Conservation (phyloP, 2,113 vertebrate species). For the Tenebrosternarchus preto region DNA sequence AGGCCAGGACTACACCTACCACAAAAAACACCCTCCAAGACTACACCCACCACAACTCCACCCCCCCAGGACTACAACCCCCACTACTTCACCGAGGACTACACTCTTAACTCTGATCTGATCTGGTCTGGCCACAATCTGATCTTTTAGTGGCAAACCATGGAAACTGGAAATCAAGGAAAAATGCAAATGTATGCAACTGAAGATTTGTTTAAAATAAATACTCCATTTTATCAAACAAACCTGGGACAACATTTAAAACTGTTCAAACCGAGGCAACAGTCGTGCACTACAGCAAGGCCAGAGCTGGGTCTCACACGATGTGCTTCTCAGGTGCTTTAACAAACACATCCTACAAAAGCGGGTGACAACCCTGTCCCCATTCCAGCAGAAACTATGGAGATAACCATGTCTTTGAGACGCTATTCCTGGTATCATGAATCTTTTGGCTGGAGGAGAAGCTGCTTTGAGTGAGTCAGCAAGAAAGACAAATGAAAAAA, state of each 20-base stretch:
- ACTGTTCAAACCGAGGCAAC: background rate
- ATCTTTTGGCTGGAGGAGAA: background rate
- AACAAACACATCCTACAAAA: background rate
- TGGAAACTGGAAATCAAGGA: conserved; percentile 1
- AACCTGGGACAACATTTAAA: background rate
- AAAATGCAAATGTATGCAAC: background rate
- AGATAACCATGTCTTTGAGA: conserved; percentile 1
- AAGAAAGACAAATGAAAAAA: background rate
- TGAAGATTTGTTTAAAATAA: background rate
- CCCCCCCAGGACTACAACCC: too few relatives aligned
- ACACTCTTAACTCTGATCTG: too few relatives aligned
- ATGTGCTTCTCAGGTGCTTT: background rate
- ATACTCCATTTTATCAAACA: background rate
- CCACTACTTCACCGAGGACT: too few relatives aligned
- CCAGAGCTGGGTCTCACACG: background rate
- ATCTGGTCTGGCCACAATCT: too few relatives aligned
- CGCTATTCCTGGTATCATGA: background rate
- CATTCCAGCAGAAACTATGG: background rate
- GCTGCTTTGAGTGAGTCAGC: conserved; percentile 3
- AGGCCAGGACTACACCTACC: too few relatives aligned
- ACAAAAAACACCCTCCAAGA: too few relatives aligned
- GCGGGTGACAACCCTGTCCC: background rate
- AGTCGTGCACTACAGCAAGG: too few relatives aligned
- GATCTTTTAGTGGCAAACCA: background rate
- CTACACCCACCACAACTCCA: too few relatives aligned